Conservation (phyloP, 2,888 invertebrate species). For the Mesorhabditis sp. region DNA sequence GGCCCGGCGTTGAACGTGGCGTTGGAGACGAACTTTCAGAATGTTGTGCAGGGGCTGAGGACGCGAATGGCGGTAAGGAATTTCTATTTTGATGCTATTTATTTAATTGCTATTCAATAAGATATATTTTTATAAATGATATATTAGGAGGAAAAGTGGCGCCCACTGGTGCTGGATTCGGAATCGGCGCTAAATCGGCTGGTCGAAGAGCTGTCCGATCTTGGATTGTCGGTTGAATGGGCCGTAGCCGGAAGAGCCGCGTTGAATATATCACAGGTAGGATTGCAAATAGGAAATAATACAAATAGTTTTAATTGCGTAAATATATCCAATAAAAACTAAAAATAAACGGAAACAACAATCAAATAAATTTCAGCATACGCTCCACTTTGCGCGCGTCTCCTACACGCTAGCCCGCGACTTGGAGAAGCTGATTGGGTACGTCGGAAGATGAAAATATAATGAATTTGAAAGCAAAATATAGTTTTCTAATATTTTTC, state of each 20-base stretch:
- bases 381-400: conserved; percentile 47
- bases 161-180: conserved; percentile 74
- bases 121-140: neutral
- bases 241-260: conserved; percentile 28
- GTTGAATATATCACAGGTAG: neutral
- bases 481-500: neutral
- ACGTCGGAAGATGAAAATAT: conserved; percentile 3
- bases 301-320: too few relatives aligned
- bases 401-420: conserved; percentile 48
- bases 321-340: too few relatives aligned
- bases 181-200: conserved; percentile 69
- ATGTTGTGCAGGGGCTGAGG: conserved; percentile 78
- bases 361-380: conserved; percentile 46
- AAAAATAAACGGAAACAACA: conserved; percentile 22
- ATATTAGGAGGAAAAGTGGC: conserved; percentile 77
- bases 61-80: conserved; percentile 62
- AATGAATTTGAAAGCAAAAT: too few relatives aligned
- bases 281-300: too few relatives aligned
- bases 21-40: conserved; percentile 75
- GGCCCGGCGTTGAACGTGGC: conserved; percentile 74
- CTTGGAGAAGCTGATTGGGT: conserved; percentile 41
- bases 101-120: neutral
- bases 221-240: conserved; percentile 51
- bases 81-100: neutral
- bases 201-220: conserved; percentile 58